These are phyloP conservation scores for Heliornis fulica DNA, from an alignment of 2,113 vertebrate species.

Conservation along the genomic window DNA sequence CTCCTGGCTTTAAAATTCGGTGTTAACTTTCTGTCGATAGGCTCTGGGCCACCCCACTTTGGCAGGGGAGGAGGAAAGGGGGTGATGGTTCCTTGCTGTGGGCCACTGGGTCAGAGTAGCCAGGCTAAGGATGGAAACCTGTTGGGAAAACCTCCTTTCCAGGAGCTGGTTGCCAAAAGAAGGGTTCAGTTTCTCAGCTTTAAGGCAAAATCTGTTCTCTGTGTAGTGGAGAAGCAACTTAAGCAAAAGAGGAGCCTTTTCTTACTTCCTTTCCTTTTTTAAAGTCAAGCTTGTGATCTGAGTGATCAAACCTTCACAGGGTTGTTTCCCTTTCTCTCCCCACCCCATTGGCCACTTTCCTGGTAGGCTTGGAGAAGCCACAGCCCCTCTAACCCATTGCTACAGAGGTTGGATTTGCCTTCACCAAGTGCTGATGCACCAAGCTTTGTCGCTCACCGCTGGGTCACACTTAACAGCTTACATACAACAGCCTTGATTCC, in stretches of 20 bases:
- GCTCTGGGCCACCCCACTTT: not conserved
- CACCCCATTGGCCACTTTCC: not conserved
- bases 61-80: not conserved
- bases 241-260: not conserved
- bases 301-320: not conserved
- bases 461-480: conserved; percentile 53
- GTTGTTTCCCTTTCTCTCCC: not conserved
- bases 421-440: conserved; percentile 53
- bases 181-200: conserved; percentile 54
- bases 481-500: conserved; percentile 28
- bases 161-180: conserved; percentile 25
- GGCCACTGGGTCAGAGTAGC: not conserved
- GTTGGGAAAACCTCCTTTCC: not conserved
- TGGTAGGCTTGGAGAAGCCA: not conserved
- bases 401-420: conserved; percentile 42
- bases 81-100: not conserved
- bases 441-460: conserved; percentile 36
- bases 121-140: not conserved
- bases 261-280: not conserved
- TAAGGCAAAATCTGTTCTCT: conserved; percentile 8
- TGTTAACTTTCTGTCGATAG: not conserved
- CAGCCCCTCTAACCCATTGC: conserved; percentile 21
- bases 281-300: not conserved
- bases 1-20: conserved; percentile 1
- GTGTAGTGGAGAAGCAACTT: not conserved